Evolutionary conservation across 2,888 invertebrate species (phyloP).

Genomic region (Cylindroiulus punctatus): DNA sequence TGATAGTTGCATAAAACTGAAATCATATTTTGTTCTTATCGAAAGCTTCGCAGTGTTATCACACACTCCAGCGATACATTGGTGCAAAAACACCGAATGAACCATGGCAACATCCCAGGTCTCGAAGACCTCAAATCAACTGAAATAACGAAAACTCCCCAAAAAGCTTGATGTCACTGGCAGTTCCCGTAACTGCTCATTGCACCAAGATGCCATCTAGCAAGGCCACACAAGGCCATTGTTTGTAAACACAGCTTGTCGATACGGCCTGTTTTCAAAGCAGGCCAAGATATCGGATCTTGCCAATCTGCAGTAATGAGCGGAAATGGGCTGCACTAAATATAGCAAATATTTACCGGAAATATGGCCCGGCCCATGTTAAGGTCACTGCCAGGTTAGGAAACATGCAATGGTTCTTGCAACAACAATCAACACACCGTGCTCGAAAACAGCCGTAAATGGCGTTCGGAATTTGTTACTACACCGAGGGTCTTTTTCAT

Average conservation of each 20-base stretch:
- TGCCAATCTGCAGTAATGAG: neutral
- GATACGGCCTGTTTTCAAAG: neutral
- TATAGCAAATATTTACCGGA: neutral
- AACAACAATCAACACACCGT: neutral
- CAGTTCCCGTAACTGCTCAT: neutral
- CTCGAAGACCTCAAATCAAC: neutral
- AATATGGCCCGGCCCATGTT: neutral
- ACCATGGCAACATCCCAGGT: neutral
- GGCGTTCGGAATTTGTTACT: neutral
- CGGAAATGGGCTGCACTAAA: neutral
- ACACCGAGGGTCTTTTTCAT: neutral
- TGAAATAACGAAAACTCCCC: neutral
- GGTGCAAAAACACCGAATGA: too few species aligned
- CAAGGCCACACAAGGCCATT: neutral
- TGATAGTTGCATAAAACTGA: too few species aligned
- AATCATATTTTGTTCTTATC: neutral
- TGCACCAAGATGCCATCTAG: neutral
- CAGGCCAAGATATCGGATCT: conserved; percentile 13
- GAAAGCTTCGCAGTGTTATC: neutral
- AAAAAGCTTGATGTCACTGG: neutral
- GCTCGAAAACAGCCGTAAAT: neutral
- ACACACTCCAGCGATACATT: neutral
- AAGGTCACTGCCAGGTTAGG: neutral
- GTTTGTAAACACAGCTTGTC: neutral
- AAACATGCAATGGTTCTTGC: neutral